These are phyloP conservation scores for Peucedramus taeniatus DNA, from an alignment of 2,113 vertebrate genomes.

Conservation along the genomic window DNA sequence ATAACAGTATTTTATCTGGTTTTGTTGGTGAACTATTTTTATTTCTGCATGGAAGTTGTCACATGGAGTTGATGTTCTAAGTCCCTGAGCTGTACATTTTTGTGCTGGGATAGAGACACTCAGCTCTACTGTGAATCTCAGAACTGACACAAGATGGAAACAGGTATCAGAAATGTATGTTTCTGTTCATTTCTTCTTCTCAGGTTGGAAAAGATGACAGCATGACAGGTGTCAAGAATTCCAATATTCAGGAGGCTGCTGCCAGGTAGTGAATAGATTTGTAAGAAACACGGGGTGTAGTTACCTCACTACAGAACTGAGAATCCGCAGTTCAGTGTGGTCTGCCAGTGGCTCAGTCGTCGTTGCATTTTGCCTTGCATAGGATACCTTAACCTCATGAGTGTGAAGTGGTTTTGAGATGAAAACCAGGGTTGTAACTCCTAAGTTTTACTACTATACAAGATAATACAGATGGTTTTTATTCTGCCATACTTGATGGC, in stretches of 20 bases:
- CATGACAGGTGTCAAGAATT: slow-evolving; percentile 75
- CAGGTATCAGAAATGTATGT: neutral
- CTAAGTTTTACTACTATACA: neutral
- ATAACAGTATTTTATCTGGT: neutral
- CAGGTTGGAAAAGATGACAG: slow-evolving; percentile 80
- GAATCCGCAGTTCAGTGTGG: neutral
- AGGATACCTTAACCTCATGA: neutral
- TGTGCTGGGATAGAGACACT: neutral
- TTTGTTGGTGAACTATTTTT: neutral
- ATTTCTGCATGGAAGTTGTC: neutral
- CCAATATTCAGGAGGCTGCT: slow-evolving; percentile 76
- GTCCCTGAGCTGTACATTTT: neutral
- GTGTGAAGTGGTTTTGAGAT: neutral
- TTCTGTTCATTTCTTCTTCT: slow-evolving; percentile 20
- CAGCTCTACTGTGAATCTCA: neutral
- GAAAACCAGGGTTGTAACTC: neutral
- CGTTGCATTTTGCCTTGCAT: neutral
- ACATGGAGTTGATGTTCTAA: neutral
- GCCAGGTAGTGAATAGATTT: slow-evolving; percentile 73
- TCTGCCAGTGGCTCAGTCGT: neutral
- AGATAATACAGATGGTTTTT: neutral
- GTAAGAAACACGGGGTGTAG: rapidly evolving
- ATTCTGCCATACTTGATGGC: neutral
- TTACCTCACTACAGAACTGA: neutral
- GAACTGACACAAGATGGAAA: neutral